Percentiles rank a stretch among this genome's conserved stretches.
Evolutionary conservation across 2,113 vertebrate species (phyloP).

Genomic region (Heterocephalus glaber): DNA sequence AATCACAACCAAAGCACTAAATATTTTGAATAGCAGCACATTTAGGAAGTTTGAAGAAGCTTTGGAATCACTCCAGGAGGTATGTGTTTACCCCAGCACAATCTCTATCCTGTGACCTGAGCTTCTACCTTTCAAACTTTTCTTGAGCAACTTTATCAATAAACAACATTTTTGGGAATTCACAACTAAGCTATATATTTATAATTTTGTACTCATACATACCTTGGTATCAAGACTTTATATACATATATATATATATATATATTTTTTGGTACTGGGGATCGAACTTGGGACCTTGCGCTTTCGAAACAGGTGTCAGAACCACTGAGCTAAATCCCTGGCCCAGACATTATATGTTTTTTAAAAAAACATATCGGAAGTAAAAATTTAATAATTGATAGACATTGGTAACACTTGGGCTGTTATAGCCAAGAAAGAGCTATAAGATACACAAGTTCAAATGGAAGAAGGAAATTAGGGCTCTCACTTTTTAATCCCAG

Average conservation of each 20-base stretch:
- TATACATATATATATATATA: too few relatives aligned
- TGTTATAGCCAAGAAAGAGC: background rate
- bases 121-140: background rate
- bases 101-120: background rate
- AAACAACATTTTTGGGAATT: constrained; percentile 16
- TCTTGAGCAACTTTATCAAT: background rate
- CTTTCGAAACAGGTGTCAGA: too few relatives aligned
- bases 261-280: too few relatives aligned
- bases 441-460: background rate
- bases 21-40: constrained; percentile 32
- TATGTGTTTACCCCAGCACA: background rate
- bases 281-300: too few relatives aligned
- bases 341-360: too few relatives aligned
- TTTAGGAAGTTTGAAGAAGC: constrained; percentile 26
- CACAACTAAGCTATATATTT: background rate
- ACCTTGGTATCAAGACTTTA: background rate
- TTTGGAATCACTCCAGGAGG: constrained; percentile 34
- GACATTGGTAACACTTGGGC: background rate
- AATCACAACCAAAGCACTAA: background rate
- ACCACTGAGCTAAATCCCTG: too few relatives aligned
- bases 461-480: background rate
- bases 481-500: constrained; percentile 27
- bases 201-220: background rate
- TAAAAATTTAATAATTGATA: constrained; percentile 28
- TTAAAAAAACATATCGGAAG: background rate